Evolutionary conservation across 2,797 vertebrate species (phyloP).

Genomic region (Sparus aurata): DNA sequence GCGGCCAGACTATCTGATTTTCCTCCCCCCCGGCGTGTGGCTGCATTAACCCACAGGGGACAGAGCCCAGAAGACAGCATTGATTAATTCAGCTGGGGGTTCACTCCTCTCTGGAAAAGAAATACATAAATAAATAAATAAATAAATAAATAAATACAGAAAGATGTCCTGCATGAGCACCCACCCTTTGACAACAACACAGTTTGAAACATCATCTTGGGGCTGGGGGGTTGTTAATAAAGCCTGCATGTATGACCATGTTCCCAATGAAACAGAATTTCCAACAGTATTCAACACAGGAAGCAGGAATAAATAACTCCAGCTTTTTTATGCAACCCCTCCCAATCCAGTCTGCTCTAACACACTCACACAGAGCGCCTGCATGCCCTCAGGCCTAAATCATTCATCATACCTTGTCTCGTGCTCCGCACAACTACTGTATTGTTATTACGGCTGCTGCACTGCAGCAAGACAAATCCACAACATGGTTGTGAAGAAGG

Average conservation of each 20-base stretch:
- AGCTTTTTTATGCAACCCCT: constrained; percentile 30
- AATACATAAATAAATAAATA: constrained; percentile 73
- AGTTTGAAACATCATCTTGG: not conserved
- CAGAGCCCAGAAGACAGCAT: constrained; percentile 51
- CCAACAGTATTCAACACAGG: constrained; percentile 38
- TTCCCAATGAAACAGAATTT: constrained; percentile 28
- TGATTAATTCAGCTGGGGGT: constrained; percentile 69
- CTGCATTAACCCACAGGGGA: constrained; percentile 70
- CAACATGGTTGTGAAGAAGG: constrained; percentile 20
- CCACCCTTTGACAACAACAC: constrained; percentile 15
- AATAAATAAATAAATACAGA: constrained; percentile 70
- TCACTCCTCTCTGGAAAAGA: constrained; percentile 49
- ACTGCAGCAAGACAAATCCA: constrained; percentile 63
- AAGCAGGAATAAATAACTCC: constrained; percentile 40
- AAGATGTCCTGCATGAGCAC: constrained; percentile 48
- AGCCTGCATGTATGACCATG: constrained; percentile 6
- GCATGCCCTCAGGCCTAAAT: constrained; percentile 60
- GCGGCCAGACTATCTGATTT: constrained; percentile 62
- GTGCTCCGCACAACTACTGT: constrained; percentile 48
- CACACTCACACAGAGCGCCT: constrained; percentile 12
- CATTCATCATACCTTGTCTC: constrained; percentile 68
- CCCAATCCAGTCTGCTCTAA: constrained; percentile 4
- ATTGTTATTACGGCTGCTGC: constrained; percentile 56
- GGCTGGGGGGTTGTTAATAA: not conserved
- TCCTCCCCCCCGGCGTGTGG: constrained; percentile 38